Evolutionary conservation across 1,140 invertebrate genomes (phyloP).

Genomic region (Chionoecetes opilio): DNA sequence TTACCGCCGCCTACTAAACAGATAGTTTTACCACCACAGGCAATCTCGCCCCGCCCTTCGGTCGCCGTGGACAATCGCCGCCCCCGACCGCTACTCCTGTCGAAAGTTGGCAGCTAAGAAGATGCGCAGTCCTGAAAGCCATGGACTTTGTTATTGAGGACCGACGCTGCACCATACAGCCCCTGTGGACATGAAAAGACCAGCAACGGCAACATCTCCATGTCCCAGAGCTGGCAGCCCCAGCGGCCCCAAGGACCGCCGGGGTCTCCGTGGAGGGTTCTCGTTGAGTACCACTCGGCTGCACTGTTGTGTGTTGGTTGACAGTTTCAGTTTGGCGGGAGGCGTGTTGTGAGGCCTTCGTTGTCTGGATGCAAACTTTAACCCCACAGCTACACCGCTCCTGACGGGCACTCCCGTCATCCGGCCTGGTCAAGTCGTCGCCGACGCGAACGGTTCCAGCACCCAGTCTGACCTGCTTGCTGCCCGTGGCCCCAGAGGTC

Average conservation of each 20-base stretch:
- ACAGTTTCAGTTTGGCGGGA: too few relatives aligned
- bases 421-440: conserved; percentile 64
- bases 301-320: background rate
- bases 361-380: background rate
- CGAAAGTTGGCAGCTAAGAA: too few relatives aligned
- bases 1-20: too few relatives aligned
- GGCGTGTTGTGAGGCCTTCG: background rate
- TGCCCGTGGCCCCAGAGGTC: conserved; percentile 23
- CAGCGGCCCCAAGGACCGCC: background rate
- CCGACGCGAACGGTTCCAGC: conserved; percentile 70
- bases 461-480: conserved; percentile 64
- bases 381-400: conserved; percentile 58
- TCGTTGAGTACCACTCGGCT: conserved; percentile 55
- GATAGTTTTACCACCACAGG: too few relatives aligned
- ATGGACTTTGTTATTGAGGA: background rate
- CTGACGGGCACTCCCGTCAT: conserved; percentile 61
- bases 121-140: too few relatives aligned
- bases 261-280: conserved; percentile 25
- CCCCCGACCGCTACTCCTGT: too few relatives aligned
- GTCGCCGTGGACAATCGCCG: too few relatives aligned
- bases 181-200: background rate
- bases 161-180: background rate
- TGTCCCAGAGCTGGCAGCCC: conserved; percentile 44
- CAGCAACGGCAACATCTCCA: conserved; percentile 54
- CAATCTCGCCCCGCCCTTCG: too few relatives aligned